Evolutionary conservation across 1,140 invertebrate genomes (phyloP), one percentile per base, ranked within the genome.

Genomic region (Lordiphosa collinella): DNA sequence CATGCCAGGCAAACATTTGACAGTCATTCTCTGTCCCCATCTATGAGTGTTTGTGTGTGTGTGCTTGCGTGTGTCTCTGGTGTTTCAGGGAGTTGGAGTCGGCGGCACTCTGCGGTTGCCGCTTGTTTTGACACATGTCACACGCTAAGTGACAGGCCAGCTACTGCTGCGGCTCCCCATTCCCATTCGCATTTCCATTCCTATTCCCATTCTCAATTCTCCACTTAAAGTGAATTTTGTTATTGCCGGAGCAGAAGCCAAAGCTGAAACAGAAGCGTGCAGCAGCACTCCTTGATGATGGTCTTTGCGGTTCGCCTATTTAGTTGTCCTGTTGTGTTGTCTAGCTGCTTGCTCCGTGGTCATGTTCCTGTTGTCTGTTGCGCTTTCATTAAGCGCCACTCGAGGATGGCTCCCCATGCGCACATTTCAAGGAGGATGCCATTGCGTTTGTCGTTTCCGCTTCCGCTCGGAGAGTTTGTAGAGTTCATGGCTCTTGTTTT

Each of bases 341-440:
- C 56, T 38, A 13, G 22, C 43, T 12, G 11, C 25, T 32, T 53
- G 29, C 44, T n/a, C 12, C 18, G 61, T 34, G 57, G 64, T 55
- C 54, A 60, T 70, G 72, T 68, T 68, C 49, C 65, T 76, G 52
- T 49, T 79, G 68, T 79, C 75, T 80, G 75, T 80, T 80, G 76
- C 76, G 76, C 71, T 80, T 82, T 82, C 76, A 80, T 80, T 82
- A 80, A 82, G 78, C 76, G 66, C 53, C 75, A 82, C 75, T 82
- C 73, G 76, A 70, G 66, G 73, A 69, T 70, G 76, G 35, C 50
- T 78, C 75, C 76, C 76, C 55, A 54, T 66, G 65, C 75, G 72
- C 76, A 66, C 70, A 80, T 75, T 75, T 82, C 41, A 44, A 44
- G 43, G 14, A 37, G 34, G 35, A 53, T 66, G 63, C 63, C 53